These are phyloP conservation scores for Teleiodes luculella DNA, from an alignment of 2,888 invertebrate genomes.

Conservation along the genomic window DNA sequence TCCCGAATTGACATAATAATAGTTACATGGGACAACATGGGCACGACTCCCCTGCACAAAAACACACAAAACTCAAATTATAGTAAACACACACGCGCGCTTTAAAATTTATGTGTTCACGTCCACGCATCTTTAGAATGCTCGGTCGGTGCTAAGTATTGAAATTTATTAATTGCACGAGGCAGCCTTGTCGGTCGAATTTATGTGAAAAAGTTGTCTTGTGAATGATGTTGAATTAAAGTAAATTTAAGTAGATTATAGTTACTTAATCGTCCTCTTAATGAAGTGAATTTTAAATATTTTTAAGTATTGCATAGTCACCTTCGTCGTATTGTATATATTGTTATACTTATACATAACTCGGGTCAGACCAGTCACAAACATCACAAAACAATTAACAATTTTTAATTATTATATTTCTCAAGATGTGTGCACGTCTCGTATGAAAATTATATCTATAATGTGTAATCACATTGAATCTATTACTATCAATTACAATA, in stretches of 20 bases:
- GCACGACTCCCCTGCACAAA: too few relatives aligned
- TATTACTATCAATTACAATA: neutral
- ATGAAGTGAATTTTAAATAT: neutral
- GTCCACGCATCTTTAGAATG: neutral
- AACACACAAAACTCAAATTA: too few relatives aligned
- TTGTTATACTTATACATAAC: too few relatives aligned
- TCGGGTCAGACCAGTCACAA: neutral
- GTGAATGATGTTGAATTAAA: neutral
- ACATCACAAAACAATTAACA: neutral
- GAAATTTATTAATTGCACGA: too few relatives aligned
- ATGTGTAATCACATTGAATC: neutral
- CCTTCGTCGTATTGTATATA: neutral
- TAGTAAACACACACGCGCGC: too few relatives aligned
- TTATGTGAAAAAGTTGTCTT: neutral
- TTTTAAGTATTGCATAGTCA: neutral
- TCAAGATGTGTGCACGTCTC: too few relatives aligned
- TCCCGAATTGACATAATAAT: too few relatives aligned
- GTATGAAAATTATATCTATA: too few relatives aligned
- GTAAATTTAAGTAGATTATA: neutral
- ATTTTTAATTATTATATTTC: conserved; percentile 8
- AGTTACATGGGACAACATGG: too few relatives aligned
- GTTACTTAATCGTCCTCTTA: neutral
- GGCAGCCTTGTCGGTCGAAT: neutral
- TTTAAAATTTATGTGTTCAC: conserved; percentile 5
- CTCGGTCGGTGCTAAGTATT: neutral